phyloP scores from a whole-genome alignment of 2,888 invertebrate species.

The Leptopterna dolabrata region DNA sequence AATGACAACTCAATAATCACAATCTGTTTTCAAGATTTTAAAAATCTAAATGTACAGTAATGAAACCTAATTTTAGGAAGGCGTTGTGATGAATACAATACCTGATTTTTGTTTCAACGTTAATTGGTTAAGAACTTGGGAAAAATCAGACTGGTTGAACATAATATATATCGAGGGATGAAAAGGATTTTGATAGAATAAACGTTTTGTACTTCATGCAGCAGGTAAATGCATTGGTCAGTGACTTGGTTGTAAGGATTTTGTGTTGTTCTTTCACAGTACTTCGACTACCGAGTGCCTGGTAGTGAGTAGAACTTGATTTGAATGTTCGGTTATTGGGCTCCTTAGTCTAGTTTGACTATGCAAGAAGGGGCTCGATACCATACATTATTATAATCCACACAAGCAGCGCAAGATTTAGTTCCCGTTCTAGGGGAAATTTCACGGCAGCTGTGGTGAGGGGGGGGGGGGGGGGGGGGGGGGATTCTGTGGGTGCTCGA shows the following conservation, averaged over 20 bases:
- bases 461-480: too few relatives aligned
- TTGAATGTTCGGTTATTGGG: not conserved
- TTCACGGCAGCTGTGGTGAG: not conserved
- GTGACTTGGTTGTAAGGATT: not conserved
- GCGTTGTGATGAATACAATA: conserved; percentile 1
- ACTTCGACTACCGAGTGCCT: not conserved
- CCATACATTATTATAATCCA: not conserved
- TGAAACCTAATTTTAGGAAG: not conserved
- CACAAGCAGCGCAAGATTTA: too few relatives aligned
- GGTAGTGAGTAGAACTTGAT: not conserved
- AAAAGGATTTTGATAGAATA: not conserved
- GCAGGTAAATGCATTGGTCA: not conserved
- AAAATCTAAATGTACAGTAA: not conserved
- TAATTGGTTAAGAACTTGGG: not conserved
- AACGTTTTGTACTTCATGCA: not conserved
- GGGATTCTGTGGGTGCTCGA: not conserved
- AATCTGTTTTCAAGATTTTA: conserved; percentile 29
- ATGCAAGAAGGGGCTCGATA: not conserved
- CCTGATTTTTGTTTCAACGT: not conserved
- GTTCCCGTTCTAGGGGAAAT: not conserved
- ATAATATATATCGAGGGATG: not conserved
- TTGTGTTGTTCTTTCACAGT: not conserved
- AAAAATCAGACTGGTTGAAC: not conserved
- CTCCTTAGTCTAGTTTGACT: not conserved
- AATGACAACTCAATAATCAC: conserved; percentile 45